Base-by-base conservation (phyloP, 2,113 vertebrate species). In the Macquaria australasica region DNA sequence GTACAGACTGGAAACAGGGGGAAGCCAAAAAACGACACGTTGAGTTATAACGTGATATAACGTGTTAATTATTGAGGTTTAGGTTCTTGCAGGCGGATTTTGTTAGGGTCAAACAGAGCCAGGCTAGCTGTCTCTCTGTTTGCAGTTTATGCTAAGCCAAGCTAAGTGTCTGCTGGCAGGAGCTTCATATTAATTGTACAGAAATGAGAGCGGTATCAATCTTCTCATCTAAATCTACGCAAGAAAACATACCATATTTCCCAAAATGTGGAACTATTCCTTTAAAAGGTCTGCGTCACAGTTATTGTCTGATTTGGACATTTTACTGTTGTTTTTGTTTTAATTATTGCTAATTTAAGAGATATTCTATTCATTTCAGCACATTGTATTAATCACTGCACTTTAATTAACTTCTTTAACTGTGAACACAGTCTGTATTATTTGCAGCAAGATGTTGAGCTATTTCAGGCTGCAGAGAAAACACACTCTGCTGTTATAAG, bases 381-480 rank as follows among this genome's bases (percentile, higher is more conserved):
- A 0, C 28, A 10, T 39, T 31, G 10, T 11, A 20, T 20, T 25
- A 25, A 37, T 48, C 50, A 31, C n/a, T 50, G 51, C 15, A 34
- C n/a, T 41, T 71, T 21, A 20, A 21, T 16, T 28, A 37, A 58
- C 34, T 34, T 6, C 9, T 51, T 50, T 39, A 25, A 45, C 16
- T 28, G 20, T 58, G 20, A 37, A 56, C 37, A 37, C 41, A 60
- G 43, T 62, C 3, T 23, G 18, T 23, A 11, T 74, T 73, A 69
- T 76, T 31, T 72, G 20, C 55, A 62, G 31, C 1, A 41, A 7
- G 28, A n/a, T 76, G 58, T 43, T 41, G 55, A 58, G 15, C 59
- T 68, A 69, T 81, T 85, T 85, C 15, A 59, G 39, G 58, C 53
- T 53, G 43, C 10, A 71, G n/a, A 50, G 64, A 79, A 64, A 78